Percentiles rank a stretch among this genome's conserved stretches.
These are phyloP conservation scores for Cheilosia pagana DNA, from an alignment of 2,888 invertebrate species.

Conservation along the genomic window DNA sequence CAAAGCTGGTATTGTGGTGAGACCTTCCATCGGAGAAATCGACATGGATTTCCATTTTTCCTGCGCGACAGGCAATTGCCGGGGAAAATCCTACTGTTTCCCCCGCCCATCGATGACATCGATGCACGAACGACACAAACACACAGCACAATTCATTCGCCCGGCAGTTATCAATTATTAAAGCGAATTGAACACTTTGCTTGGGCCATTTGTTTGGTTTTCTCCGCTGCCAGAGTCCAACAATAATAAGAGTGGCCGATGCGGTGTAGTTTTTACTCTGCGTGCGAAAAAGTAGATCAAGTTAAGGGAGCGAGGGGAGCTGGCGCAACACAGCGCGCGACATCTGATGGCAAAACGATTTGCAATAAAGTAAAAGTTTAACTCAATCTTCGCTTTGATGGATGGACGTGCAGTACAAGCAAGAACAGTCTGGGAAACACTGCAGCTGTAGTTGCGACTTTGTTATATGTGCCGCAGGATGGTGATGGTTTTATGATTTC, in stretches of 20 bases:
- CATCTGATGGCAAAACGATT: slow-evolving; percentile 48
- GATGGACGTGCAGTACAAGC: slow-evolving; percentile 40
- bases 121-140: slow-evolving; percentile 17
- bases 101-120: slow-evolving; percentile 19
- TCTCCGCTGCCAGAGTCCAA: slow-evolving; percentile 20
- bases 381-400: slow-evolving; percentile 47
- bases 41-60: slow-evolving; percentile 17
- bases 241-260: not conserved
- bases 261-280: not conserved
- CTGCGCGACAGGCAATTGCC: slow-evolving; percentile 10
- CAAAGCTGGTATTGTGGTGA: not conserved
- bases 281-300: slow-evolving; percentile 48
- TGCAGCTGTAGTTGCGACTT: slow-evolving; percentile 3
- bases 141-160: slow-evolving; percentile 48
- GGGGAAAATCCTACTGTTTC: slow-evolving; percentile 15
- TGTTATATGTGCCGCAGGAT: slow-evolving; percentile 14
- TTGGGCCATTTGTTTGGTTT: slow-evolving; percentile 56
- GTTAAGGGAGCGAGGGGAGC: slow-evolving; percentile 45
- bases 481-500: slow-evolving; percentile 21
- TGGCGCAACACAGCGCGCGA: not conserved
- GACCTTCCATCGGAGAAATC: slow-evolving; percentile 6
- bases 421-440: slow-evolving; percentile 37
- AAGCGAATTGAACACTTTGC: slow-evolving; percentile 57
- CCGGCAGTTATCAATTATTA: slow-evolving; percentile 65
- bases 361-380: slow-evolving; percentile 58